These are phyloP conservation scores for Sinosuthora webbiana DNA, from an alignment of 2,113 vertebrate genomes.

Conservation along the genomic window DNA sequence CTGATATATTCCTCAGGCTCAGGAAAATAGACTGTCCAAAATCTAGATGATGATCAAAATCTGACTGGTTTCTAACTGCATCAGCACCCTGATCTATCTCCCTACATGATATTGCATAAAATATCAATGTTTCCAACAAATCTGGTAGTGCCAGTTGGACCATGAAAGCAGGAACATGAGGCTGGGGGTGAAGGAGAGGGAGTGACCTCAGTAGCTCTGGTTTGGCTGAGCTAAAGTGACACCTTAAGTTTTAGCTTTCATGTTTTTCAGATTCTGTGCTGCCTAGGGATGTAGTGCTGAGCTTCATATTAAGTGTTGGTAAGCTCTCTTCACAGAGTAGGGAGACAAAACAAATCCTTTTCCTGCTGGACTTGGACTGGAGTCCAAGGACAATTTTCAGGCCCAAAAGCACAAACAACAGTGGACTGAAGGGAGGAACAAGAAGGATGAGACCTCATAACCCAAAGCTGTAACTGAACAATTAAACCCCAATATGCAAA, in stretches of 20 bases:
- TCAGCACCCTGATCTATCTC: background rate
- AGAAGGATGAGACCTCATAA: too few species aligned
- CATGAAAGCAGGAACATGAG: background rate
- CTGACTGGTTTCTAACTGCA: background rate
- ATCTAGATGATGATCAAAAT: background rate
- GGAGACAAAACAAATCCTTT: too few species aligned
- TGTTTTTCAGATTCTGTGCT: background rate
- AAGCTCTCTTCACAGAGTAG: too few species aligned
- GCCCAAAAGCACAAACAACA: too few species aligned
- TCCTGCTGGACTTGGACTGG: too few species aligned
- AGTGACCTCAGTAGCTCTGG: background rate
- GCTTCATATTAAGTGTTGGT: too few species aligned
- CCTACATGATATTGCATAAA: background rate
- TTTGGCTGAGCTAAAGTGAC: background rate
- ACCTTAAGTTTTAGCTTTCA: background rate
- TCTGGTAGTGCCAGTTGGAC: background rate
- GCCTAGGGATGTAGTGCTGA: too few species aligned
- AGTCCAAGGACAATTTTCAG: too few species aligned
- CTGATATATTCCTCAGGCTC: background rate
- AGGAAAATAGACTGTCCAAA: background rate
- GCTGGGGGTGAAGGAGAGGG: background rate
- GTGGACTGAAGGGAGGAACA: too few species aligned
- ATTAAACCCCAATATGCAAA: too few species aligned
- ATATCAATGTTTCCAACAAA: background rate
- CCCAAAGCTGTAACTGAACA: too few species aligned